A percentile compares a stretch with the other conserved stretches of the same genome.
phyloP scores from a whole-genome alignment of 2,888 invertebrate species.

The Coelopa pilipes region DNA sequence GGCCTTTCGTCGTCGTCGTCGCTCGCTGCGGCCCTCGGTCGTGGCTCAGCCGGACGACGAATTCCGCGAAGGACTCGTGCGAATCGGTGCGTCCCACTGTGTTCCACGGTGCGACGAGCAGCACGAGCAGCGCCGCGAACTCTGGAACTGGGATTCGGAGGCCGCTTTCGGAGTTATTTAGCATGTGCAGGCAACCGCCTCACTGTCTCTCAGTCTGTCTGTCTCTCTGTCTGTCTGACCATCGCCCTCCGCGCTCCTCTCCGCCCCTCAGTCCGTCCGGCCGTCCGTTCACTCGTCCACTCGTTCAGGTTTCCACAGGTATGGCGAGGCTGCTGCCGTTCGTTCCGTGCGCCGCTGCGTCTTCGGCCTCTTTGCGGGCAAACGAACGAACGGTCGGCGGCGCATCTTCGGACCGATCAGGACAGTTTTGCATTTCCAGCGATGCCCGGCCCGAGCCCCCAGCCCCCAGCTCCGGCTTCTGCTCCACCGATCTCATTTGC shows the following conservation, averaged over 20 bases:
- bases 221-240: conserved; percentile 8
- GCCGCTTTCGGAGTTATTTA: conserved; percentile 26
- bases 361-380: conserved; percentile 21
- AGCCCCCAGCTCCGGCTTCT: too few relatives aligned
- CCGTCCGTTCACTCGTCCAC: background rate
- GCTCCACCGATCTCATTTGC: background rate
- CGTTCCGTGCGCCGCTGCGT: background rate
- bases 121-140: background rate
- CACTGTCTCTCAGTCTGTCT: conserved; percentile 11
- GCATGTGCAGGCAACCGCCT: conserved; percentile 30
- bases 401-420: conserved; percentile 17
- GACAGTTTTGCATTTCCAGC: conserved; percentile 33
- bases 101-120: background rate
- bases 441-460: background rate
- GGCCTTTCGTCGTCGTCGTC: too few relatives aligned
- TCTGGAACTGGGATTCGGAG: conserved; percentile 13
- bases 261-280: background rate
- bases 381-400: conserved; percentile 22
- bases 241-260: conserved; percentile 3
- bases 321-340: background rate
- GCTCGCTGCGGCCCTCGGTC: background rate
- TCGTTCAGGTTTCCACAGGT: background rate
- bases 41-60: background rate
- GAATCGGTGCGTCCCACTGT: conserved; percentile 9
- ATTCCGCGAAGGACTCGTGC: background rate